Evolutionary conservation across 2,797 vertebrate species (phyloP).

Genomic region (Argyrosomus regius): DNA sequence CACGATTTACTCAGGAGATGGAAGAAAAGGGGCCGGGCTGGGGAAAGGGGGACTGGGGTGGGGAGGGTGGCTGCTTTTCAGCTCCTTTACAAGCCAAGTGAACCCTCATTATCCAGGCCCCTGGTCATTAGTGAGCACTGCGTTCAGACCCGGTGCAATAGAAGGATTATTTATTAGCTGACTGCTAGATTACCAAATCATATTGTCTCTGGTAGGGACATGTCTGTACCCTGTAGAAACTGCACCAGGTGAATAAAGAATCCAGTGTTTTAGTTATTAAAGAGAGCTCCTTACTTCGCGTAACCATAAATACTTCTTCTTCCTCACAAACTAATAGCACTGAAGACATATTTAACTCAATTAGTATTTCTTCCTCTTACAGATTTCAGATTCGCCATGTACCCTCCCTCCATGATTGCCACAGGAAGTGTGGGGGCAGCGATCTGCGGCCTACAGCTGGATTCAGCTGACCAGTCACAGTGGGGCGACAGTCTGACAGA

Average conservation of each 20-base stretch:
- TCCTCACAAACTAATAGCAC: background rate
- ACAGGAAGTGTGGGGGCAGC: slow-evolving; percentile 96
- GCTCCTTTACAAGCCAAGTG: slow-evolving; percentile 85
- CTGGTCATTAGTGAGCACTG: slow-evolving; percentile 81
- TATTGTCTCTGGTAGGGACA: slow-evolving; percentile 51
- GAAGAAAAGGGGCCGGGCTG: slow-evolving; percentile 81
- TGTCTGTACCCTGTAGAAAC: slow-evolving; percentile 39
- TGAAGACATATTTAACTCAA: slow-evolving; percentile 26
- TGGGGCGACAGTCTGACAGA: slow-evolving; percentile 91
- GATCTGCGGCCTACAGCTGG: slow-evolving; percentile 94
- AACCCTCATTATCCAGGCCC: slow-evolving; percentile 86
- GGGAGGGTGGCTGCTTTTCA: slow-evolving; percentile 80
- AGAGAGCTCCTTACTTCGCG: background rate
- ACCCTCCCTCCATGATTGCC: slow-evolving; percentile 97
- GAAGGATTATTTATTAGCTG: slow-evolving; percentile 77
- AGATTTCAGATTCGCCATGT: slow-evolving; percentile 98
- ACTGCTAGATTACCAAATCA: slow-evolving; percentile 71
- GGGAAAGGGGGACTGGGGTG: slow-evolving; percentile 66
- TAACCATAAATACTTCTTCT: background rate
- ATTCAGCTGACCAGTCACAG: slow-evolving; percentile 87
- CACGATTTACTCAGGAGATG: slow-evolving; percentile 86
- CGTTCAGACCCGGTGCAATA: slow-evolving; percentile 69
- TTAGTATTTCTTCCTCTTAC: slow-evolving; percentile 48
- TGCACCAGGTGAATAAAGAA: slow-evolving; percentile 45
- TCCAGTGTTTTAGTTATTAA: background rate